These are phyloP conservation scores for Drosophila gunungcola DNA, from an alignment of 1,140 invertebrate genomes.

Conservation along the genomic window DNA sequence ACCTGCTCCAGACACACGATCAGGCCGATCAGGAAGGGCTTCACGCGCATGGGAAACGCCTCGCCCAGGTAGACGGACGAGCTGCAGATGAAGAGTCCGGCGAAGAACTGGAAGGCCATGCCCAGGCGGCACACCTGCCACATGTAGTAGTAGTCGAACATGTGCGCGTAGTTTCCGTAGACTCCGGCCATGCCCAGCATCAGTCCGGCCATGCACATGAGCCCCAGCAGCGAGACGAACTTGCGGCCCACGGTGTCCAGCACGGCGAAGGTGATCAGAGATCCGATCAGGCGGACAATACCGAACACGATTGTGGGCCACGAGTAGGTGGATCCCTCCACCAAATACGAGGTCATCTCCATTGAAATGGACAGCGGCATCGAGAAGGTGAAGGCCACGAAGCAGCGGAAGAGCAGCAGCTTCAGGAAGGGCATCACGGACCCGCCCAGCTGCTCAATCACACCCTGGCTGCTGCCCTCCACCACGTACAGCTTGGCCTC, in stretches of 20 bases:
- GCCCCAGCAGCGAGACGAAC: slow-evolving; percentile 39
- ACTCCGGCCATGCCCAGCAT: slow-evolving; percentile 63
- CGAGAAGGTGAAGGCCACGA: slow-evolving; percentile 72
- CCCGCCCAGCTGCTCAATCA: slow-evolving; percentile 22
- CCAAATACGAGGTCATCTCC: slow-evolving; percentile 1
- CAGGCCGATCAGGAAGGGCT: slow-evolving; percentile 55
- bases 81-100: slow-evolving; percentile 54
- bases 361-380: slow-evolving; percentile 44
- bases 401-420: slow-evolving; percentile 59
- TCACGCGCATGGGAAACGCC: slow-evolving; percentile 64
- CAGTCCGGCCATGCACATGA: slow-evolving; percentile 63
- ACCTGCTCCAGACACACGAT: slow-evolving; percentile 64
- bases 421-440: slow-evolving; percentile 61
- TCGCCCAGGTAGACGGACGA: slow-evolving; percentile 62
- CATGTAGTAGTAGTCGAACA: slow-evolving; percentile 36
- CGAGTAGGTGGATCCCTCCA: not conserved
- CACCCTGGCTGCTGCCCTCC: slow-evolving; percentile 33
- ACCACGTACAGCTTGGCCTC: slow-evolving; percentile 62
- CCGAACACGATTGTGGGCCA: slow-evolving; percentile 51
- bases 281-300: slow-evolving; percentile 54
- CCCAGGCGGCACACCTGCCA: slow-evolving; percentile 45
- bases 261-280: slow-evolving; percentile 26
- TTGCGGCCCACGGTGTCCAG: slow-evolving; percentile 66
- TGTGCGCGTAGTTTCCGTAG: slow-evolving; percentile 24
- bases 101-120: slow-evolving; percentile 72